Evolutionary conservation across 2,797 vertebrate genomes (phyloP), one percentile per base, ranked within the genome.

Genomic region (Paramormyrops hopkinsi): DNA sequence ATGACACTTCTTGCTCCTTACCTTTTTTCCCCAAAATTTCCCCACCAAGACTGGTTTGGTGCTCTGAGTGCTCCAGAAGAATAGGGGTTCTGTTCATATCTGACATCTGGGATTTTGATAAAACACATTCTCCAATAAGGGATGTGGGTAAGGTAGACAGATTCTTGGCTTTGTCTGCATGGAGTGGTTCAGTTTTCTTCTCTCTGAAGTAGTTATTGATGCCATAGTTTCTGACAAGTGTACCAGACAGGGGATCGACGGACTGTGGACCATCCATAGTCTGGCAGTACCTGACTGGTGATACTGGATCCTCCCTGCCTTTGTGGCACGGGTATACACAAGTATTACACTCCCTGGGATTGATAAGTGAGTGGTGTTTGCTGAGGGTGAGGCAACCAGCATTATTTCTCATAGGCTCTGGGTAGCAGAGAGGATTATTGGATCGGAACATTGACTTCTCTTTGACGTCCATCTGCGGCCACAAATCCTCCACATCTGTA

Each of bases 401-500:
- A 90, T 94, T 95, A 93, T 96, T 96, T 37, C 87, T 92, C 89
- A 90, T 86, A 29, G 93, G 88, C 88, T 96, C 95, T 0, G 95
- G 92, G 90, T 96, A 96, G 89, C 92, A 92, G 0, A 95, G 90
- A 5, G 93, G 91, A 94, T 95, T 96, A 50, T 94, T 90, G 56
- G 94, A 92, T 90, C 91, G 93, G 89, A 95, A 96, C 53, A 92
- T 90, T 90, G 94, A 88, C 90, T 91, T 88, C 41, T 83, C 89
- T 56, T 90, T 88, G 33, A 69, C 93, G 48, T 94, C 93, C 19
- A 95, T 93, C 46, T 96, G 94, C 0, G 96, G 94, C 96, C 96
- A 97, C 1, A 95, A 92, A 90, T 96, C 96, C 86, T 96, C 96
- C 0, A 97, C 94, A 88, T 96, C 96, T 0, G 95, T 96, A 46